These are phyloP conservation scores for Neostethus bicornis DNA, from an alignment of 2,797 vertebrate genomes.

Conservation along the genomic window DNA sequence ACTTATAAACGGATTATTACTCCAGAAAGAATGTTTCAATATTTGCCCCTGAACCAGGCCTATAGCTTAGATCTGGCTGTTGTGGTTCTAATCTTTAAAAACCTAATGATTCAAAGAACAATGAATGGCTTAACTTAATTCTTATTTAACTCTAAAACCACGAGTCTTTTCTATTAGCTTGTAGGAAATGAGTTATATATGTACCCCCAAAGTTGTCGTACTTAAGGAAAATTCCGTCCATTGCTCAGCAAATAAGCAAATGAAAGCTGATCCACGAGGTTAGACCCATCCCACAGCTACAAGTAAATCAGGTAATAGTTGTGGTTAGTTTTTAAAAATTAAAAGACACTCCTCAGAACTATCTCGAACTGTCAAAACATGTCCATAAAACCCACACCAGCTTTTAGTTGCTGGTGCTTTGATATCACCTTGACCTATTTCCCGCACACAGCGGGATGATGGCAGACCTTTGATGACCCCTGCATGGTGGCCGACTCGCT, in stretches of 20 bases:
- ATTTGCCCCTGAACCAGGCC: constrained; percentile 60
- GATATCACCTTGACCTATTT: constrained; percentile 35
- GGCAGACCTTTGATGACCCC: constrained; percentile 54
- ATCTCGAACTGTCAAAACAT: constrained; percentile 67
- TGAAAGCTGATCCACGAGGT: constrained; percentile 29
- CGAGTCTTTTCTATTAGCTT: not conserved
- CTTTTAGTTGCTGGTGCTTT: constrained; percentile 18
- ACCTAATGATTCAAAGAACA: constrained; percentile 59
- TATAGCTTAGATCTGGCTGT: constrained; percentile 58
- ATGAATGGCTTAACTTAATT: constrained; percentile 47
- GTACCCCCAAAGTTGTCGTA: not conserved
- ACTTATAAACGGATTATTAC: constrained; percentile 77
- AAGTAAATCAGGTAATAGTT: constrained; percentile 60
- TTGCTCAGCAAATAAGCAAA: constrained; percentile 9
- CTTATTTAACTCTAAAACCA: constrained; percentile 12
- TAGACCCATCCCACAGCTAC: constrained; percentile 28
- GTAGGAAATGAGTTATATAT: constrained; percentile 8
- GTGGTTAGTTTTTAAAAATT: constrained; percentile 50
- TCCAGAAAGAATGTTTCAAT: constrained; percentile 77
- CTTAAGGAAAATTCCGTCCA: constrained; percentile 1
- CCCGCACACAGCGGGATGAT: constrained; percentile 28
- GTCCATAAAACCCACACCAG: constrained; percentile 53
- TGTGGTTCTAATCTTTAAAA: constrained; percentile 52
- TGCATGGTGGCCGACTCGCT: constrained; percentile 41
- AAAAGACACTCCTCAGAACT: constrained; percentile 66